Percentiles rank a stretch among this genome's conserved stretches.
phyloP scores from a whole-genome alignment of 2,888 invertebrate species.

The Erebia ligea region DNA sequence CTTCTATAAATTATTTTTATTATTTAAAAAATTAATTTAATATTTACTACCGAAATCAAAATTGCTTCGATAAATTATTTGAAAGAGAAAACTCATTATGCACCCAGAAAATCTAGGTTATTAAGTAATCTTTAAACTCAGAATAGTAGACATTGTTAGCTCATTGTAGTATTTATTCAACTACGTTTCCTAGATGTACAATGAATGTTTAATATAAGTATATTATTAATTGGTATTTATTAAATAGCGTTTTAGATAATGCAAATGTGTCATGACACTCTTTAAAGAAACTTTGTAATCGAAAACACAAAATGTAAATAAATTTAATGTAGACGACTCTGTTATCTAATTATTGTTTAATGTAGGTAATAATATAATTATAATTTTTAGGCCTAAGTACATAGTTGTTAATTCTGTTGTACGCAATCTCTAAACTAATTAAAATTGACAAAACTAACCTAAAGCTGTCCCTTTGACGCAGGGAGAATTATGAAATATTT shows the following conservation, averaged over 20 bases:
- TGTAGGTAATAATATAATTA: no score
- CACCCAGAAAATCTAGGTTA: neutral
- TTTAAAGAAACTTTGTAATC: neutral
- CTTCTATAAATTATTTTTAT: no score
- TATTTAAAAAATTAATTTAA: no score
- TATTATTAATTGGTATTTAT: neutral
- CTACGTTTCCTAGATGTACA: slow-evolving; percentile 4
- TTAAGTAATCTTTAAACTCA: neutral
- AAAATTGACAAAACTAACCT: neutral
- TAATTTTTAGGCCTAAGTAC: no score
- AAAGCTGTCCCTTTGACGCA: neutral
- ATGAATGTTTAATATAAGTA: slow-evolving; percentile 11
- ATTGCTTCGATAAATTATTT: neutral
- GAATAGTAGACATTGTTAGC: neutral
- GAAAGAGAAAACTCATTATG: neutral
- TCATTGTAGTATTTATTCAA: slow-evolving; percentile 5
- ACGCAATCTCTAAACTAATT: no score
- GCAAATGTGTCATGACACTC: neutral
- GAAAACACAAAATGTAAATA: slow-evolving; percentile 25
- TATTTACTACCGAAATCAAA: no score
- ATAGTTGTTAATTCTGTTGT: no score
- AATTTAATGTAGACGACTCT: slow-evolving; percentile 17
- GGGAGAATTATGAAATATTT: no score
- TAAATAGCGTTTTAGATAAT: neutral
- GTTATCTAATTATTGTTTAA: neutral